Conservation (phyloP, 2,888 invertebrate species). For the Hyposoter didymator region DNA sequence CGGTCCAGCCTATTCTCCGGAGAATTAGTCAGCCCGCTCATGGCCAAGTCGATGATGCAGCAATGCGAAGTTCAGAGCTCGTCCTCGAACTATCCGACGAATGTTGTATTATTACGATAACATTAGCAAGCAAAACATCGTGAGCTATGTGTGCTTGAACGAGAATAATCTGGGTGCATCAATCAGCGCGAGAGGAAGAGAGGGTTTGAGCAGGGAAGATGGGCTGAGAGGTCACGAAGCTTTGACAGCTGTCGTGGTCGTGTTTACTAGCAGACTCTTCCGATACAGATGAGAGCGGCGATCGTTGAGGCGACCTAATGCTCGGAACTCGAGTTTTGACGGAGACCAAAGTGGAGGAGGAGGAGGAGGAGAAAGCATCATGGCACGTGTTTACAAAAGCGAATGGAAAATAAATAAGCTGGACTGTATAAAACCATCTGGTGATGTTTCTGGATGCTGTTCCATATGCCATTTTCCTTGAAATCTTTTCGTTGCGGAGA, state of each 20-base stretch:
- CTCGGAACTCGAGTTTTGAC: constrained; percentile 35
- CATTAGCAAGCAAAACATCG: constrained; percentile 80
- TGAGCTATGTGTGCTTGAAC: constrained; percentile 8
- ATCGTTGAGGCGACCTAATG: constrained; percentile 37
- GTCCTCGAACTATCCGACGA: constrained; percentile 25
- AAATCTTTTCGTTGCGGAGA: neutral
- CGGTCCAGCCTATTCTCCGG: constrained; percentile 25
- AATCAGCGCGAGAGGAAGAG: neutral
- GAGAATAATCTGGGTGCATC: neutral
- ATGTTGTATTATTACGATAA: constrained; percentile 58
- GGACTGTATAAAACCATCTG: constrained; percentile 31
- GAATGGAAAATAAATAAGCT: constrained; percentile 51
- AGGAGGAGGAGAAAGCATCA: constrained; percentile 46
- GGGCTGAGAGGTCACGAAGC: constrained; percentile 69
- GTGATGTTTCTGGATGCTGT: neutral
- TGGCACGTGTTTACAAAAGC: constrained; percentile 37
- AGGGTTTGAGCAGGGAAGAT: constrained; percentile 32
- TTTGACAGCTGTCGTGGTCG: constrained; percentile 77
- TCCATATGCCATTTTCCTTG: neutral
- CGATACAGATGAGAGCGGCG: constrained; percentile 16
- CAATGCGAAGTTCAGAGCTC: neutral
- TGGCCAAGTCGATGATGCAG: constrained; percentile 6
- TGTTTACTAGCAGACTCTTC: constrained; percentile 36
- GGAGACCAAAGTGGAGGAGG: constrained; percentile 21
- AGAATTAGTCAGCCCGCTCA: neutral